Base-by-base conservation (phyloP, 2,113 vertebrate genomes). In the Noturus placidus region DNA sequence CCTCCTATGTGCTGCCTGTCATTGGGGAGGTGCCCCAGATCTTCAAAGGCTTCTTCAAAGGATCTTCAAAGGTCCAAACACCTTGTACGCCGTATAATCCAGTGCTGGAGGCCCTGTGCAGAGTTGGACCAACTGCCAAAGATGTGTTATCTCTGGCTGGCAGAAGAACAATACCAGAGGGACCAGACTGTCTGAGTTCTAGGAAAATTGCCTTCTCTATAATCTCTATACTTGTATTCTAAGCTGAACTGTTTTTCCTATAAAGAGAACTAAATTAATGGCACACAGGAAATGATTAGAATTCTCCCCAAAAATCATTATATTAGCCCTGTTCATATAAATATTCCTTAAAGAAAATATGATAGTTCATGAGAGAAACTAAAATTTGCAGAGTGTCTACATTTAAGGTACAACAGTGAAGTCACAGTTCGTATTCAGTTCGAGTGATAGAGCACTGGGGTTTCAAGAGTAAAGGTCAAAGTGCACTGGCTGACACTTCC, bases 401-500 rank as follows among this genome's bases (percentile, higher is more conserved):
- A 17, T 54, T 54, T 17, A 78, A 78, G 27, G 22, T 42, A 74
- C 2, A 6, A 15, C 72, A 88, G 54, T 63, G 25, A 93, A 91
- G 93, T 95, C 94, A 94, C 90, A 89, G 93, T 93, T 94, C 94
- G 94, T 94, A 92, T 96, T 95, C 94, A 94, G 94, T 94, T 91
- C 92, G 93, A 2, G 4, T 69, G 65, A 30, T 91, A 89, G 57
- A 22, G 4, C 57, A 59, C 15, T 56, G 80, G 92, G 89, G 85
- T 85, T 33, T 69, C 67, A n/a, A 65, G 10, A 65, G 63, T 65
- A n/a, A n/a, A 65, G 63, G 27, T 69, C 65, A 82, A 13, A 33
- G 70, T 90, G 91, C 92, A 93, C 90, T 87, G 88, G 92, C 88
- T 93, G 88, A 35, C 35, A 19, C 67, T 2, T 74, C 42, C 42